Conservation (phyloP, 2,888 invertebrate species). For the Thumatha senex region DNA sequence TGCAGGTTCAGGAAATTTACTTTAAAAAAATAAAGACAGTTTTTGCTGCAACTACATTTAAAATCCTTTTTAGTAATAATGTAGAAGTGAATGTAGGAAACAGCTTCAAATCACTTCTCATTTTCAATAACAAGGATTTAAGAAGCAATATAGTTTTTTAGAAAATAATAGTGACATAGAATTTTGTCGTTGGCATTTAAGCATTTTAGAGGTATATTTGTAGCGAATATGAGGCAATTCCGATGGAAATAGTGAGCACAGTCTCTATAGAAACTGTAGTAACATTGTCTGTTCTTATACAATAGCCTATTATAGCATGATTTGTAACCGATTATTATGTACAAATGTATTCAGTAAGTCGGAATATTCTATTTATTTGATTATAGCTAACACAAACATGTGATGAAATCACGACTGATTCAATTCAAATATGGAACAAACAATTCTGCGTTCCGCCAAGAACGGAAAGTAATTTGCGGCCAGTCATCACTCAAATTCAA, state of each 20-base stretch:
- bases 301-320: conserved; percentile 29
- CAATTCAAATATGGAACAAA: conserved; percentile 51
- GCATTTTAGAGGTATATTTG: no score
- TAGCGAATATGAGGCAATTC: neutral
- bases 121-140: neutral
- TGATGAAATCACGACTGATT: conserved; percentile 37
- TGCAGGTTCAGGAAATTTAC: neutral
- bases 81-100: neutral
- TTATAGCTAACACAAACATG: conserved; percentile 15
- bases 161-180: neutral
- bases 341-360: conserved; percentile 6
- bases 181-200: no score
- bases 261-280: conserved; percentile 16
- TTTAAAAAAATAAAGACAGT: neutral
- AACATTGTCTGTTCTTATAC: conserved; percentile 25
- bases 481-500: conserved; percentile 55
- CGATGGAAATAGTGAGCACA: conserved; percentile 12
- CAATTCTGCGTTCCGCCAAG: conserved; percentile 58
- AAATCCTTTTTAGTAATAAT: neutral
- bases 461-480: conserved; percentile 63
- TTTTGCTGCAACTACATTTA: neutral
- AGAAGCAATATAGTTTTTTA: neutral
- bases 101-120: neutral
- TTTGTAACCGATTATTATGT: conserved; percentile 24
- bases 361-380: conserved; percentile 25